A percentile compares a stretch with the other conserved stretches of the same genome.
Conservation (phyloP, 1,140 invertebrate genomes). For the Cepaea nemoralis region DNA sequence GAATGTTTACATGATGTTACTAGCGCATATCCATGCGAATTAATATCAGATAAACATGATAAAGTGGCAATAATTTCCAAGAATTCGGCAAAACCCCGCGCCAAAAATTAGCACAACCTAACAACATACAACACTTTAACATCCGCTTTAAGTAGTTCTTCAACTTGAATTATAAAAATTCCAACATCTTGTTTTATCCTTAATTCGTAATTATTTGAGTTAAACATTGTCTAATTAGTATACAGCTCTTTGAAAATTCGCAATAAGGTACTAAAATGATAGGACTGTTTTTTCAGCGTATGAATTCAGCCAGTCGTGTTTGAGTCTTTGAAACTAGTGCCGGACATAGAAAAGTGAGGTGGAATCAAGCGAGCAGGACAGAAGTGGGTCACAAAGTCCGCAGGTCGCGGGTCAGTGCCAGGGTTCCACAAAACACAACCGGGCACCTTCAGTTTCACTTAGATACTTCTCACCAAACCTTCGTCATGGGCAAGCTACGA, state of each 20-base stretch:
- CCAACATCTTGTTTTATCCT: neutral
- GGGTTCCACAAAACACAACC: no score
- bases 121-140: conserved; percentile 42
- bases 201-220: neutral
- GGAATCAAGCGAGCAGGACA: conserved; percentile 28
- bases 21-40: conserved; percentile 40
- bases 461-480: no score
- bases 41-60: conserved; percentile 37
- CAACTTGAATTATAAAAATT: neutral
- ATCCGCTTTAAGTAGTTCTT: conserved; percentile 38
- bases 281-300: conserved; percentile 23
- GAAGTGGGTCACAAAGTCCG: no score
- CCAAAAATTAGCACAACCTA: conserved; percentile 62
- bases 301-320: conserved; percentile 6
- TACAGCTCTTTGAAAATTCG: neutral
- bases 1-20: conserved; percentile 39
- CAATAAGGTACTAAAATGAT: neutral
- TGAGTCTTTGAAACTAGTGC: conserved; percentile 36
- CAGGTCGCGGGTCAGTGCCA: neutral
- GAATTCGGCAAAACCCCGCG: conserved; percentile 62
- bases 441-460: no score
- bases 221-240: neutral
- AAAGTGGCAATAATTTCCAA: conserved; percentile 44
- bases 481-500: conserved; percentile 32
- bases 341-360: conserved; percentile 8